Percentiles rank a stretch among this genome's conserved stretches.
Evolutionary conservation across 2,888 invertebrate genomes (phyloP).

Genomic region (Cheilosia soror): DNA sequence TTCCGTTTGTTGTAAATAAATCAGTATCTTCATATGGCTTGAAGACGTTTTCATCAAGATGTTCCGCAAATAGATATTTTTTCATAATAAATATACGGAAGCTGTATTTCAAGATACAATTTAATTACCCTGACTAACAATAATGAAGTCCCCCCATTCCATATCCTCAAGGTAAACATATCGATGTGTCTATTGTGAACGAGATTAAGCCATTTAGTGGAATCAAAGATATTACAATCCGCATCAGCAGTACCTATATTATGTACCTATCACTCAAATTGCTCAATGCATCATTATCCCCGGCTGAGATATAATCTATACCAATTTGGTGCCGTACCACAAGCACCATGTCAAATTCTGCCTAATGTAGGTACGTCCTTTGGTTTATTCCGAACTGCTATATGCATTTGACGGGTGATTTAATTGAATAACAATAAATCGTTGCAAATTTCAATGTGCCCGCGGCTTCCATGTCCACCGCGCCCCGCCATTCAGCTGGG

Average conservation of each 20-base stretch:
- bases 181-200: not conserved
- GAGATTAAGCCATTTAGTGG: conserved; percentile 45
- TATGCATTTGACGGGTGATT: conserved; percentile 60
- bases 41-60: too few relatives aligned
- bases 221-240: conserved; percentile 26
- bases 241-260: conserved; percentile 10
- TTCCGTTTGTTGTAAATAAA: too few relatives aligned
- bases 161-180: too few relatives aligned
- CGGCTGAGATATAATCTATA: conserved; percentile 46
- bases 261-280: conserved; percentile 51
- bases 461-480: not conserved
- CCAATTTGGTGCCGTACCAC: not conserved
- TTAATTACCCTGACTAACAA: too few relatives aligned
- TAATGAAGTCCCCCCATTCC: too few relatives aligned
- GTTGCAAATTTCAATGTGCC: conserved; percentile 16
- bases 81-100: too few relatives aligned
- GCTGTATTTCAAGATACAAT: too few relatives aligned
- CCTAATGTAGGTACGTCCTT: not conserved
- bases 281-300: conserved; percentile 65
- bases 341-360: not conserved
- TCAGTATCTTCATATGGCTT: too few relatives aligned
- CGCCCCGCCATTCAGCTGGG: conserved; percentile 18
- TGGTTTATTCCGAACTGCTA: conserved; percentile 9
- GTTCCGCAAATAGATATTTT: too few relatives aligned
- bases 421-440: conserved; percentile 75